A percentile compares a stretch with the other conserved stretches of the same genome.
phyloP scores from a whole-genome alignment of 2,797 vertebrate species.

The Luscinia megarhynchos region DNA sequence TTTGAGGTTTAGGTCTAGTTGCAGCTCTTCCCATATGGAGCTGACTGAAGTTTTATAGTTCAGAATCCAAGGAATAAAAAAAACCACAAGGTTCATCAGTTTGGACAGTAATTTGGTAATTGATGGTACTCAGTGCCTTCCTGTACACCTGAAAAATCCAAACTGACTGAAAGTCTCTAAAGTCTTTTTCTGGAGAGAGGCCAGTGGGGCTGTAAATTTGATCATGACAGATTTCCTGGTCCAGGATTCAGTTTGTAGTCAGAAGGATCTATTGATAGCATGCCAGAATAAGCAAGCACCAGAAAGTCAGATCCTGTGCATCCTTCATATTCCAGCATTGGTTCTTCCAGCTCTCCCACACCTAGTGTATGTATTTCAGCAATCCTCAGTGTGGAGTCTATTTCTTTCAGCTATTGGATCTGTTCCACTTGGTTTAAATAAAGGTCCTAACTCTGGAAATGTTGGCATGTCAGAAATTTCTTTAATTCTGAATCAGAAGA shows the following conservation, averaged over 20 bases:
- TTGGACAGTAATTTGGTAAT: neutral
- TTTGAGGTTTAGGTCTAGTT: neutral
- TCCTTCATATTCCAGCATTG: neutral
- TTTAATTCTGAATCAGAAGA: neutral
- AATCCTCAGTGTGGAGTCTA: neutral
- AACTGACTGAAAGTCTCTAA: neutral
- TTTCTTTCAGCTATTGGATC: slow-evolving; percentile 12
- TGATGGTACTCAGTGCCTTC: neutral
- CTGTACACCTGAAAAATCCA: neutral
- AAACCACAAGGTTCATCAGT: neutral
- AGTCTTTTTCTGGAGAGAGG: neutral
- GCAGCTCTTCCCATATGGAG: neutral
- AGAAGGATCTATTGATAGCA: neutral
- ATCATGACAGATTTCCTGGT: neutral
- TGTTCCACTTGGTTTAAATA: slow-evolving; percentile 18
- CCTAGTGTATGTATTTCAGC: neutral
- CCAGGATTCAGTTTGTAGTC: neutral
- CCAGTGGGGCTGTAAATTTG: neutral
- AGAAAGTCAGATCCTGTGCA: neutral
- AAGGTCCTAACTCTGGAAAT: neutral
- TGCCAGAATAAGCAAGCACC: neutral
- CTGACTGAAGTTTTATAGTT: neutral
- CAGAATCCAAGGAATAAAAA: neutral
- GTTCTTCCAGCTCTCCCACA: neutral
- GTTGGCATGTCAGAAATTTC: neutral